Percentiles rank a stretch among this genome's conserved stretches.
These are phyloP conservation scores for Hydriomena furcata DNA, from an alignment of 2,888 invertebrate species.

Conservation along the genomic window DNA sequence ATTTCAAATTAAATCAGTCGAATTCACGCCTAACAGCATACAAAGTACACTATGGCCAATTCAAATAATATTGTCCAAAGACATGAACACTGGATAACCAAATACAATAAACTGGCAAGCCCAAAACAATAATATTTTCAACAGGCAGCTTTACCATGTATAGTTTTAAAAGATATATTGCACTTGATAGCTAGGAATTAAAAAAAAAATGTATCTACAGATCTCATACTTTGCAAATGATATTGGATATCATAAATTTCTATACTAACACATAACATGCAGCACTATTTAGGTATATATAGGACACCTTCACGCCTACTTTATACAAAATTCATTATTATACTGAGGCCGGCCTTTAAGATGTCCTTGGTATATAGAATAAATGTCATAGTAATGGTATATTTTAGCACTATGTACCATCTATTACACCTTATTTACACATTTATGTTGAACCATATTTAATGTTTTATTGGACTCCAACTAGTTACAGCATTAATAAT, in stretches of 20 bases:
- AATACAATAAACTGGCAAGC: conserved; percentile 25
- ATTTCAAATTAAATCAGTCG: conserved; percentile 62
- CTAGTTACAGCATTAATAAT: conserved; percentile 30
- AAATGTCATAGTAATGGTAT: conserved; percentile 18
- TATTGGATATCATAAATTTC: conserved; percentile 74
- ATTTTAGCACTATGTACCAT: conserved; percentile 45
- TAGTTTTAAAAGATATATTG: conserved; percentile 65
- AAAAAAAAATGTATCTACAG: conserved; percentile 51
- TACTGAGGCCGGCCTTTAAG: conserved; percentile 16
- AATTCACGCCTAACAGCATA: conserved; percentile 60
- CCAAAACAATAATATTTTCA: conserved; percentile 32
- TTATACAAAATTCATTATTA: conserved; percentile 27
- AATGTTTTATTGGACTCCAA: conserved; percentile 30
- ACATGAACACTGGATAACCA: conserved; percentile 40
- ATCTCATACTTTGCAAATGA: conserved; percentile 67
- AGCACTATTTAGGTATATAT: conserved; percentile 22
- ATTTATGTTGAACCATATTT: conserved; percentile 37
- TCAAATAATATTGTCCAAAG: conserved; percentile 38
- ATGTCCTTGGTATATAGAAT: conserved; percentile 22
- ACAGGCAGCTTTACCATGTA: conserved; percentile 42
- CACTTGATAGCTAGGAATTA: conserved; percentile 42
- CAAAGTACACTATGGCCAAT: conserved; percentile 52
- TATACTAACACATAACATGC: conserved; percentile 39
- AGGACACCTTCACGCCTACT: conserved; percentile 22
- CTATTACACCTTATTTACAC: conserved; percentile 48